These are phyloP conservation scores for Larimichthys polyactis DNA, from an alignment of 2,113 vertebrate genomes.

Conservation along the genomic window DNA sequence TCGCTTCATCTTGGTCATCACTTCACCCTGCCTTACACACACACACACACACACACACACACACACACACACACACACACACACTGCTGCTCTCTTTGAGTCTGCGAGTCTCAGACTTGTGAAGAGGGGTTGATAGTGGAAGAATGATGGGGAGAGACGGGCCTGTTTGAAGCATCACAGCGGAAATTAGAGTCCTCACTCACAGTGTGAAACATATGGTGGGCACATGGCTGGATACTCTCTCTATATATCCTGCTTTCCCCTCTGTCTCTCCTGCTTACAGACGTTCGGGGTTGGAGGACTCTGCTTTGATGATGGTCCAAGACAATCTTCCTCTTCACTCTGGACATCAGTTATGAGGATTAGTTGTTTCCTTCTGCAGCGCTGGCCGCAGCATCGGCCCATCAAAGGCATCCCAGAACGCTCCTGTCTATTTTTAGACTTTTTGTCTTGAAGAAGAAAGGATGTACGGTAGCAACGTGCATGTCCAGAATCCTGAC, in stretches of 20 bases:
- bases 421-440: constrained; percentile 57
- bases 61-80: too few species aligned
- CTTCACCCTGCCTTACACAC: constrained; percentile 6
- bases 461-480: constrained; percentile 42
- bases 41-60: constrained; percentile 8
- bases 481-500: constrained; percentile 18
- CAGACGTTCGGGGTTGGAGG: constrained; percentile 21
- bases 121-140: constrained; percentile 52
- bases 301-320: constrained; percentile 69
- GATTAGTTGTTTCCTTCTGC: constrained; percentile 72
- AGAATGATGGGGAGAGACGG: constrained; percentile 50
- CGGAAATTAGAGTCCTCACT: constrained; percentile 60
- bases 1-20: constrained; percentile 21
- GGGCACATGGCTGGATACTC: constrained; percentile 63
- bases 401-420: constrained; percentile 55
- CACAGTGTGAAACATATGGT: constrained; percentile 63
- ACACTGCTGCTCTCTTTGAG: constrained; percentile 11
- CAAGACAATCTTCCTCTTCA: constrained; percentile 65
- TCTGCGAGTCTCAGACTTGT: constrained; percentile 40
- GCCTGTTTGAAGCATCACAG: constrained; percentile 63
- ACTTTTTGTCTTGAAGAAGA: constrained; percentile 38
- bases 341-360: constrained; percentile 70
- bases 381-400: constrained; percentile 2
- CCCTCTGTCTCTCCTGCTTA: background rate
- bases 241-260: constrained; percentile 8